Percentiles rank a stretch among this genome's conserved stretches.
Evolutionary conservation across 1,140 invertebrate genomes (phyloP).

Genomic region (Solenopsis fugax): DNA sequence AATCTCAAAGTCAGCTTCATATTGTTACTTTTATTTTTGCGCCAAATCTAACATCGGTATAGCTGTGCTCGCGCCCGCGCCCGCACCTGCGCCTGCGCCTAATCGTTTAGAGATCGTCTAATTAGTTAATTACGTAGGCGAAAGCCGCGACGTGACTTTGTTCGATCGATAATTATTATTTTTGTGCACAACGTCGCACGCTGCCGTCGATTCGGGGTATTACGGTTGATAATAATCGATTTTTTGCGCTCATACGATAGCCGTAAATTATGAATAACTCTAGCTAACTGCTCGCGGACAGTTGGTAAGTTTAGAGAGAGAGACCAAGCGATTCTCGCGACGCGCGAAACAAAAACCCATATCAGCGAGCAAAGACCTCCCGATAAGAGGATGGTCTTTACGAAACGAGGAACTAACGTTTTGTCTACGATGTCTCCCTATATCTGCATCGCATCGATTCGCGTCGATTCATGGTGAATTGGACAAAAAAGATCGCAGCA

Average conservation of each 20-base stretch:
- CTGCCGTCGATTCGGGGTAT: slow-evolving; percentile 2
- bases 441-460: slow-evolving; percentile 18
- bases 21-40: slow-evolving; percentile 10
- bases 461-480: neutral
- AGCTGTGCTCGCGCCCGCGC: neutral
- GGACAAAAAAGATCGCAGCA: neutral
- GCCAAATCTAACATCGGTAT: slow-evolving; percentile 2
- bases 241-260: slow-evolving; percentile 12
- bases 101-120: slow-evolving; percentile 45
- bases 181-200: neutral
- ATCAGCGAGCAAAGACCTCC: slow-evolving; percentile 58
- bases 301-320: slow-evolving; percentile 3
- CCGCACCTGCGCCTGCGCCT: neutral
- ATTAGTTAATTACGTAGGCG: slow-evolving; percentile 45
- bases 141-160: slow-evolving; percentile 23
- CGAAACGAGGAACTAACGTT: slow-evolving; percentile 54
- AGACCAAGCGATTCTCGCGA: slow-evolving; percentile 41
- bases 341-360: slow-evolving; percentile 71
- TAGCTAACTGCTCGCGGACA: slow-evolving; percentile 27
- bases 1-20: neutral
- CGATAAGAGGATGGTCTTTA: slow-evolving; percentile 27
- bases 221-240: slow-evolving; percentile 19
- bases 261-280: slow-evolving; percentile 38
- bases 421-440: slow-evolving; percentile 21
- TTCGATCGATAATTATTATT: neutral